Evolutionary conservation across 2,888 invertebrate genomes (phyloP), one percentile per base, ranked within the genome.

Genomic region (Mesodorylaimus sp.): DNA sequence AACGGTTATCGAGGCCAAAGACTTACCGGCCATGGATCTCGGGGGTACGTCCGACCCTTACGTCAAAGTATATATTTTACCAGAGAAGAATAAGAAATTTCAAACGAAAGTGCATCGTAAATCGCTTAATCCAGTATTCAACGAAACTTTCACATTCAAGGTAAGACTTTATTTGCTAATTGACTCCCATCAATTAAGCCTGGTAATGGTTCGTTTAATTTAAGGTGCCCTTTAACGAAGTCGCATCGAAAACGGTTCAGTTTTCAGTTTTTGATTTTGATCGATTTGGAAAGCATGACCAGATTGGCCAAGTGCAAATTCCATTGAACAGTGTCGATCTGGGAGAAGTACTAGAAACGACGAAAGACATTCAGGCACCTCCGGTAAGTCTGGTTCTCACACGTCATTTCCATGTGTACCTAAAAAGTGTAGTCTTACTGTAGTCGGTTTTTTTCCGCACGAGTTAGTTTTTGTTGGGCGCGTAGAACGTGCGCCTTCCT

Each of bases 181-280:
- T 39, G 10, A 10, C 21, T 39, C 21, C 16, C 16, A 32, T 32
- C 16, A 16, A 16, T 10, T 32, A 32, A 10, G 10, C 16, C 16
- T 32, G 32, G 32, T 32, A 32, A 32, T 13, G 10, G 16, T 32
- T 32, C 32, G 10, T 32, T 13, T 32, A 32, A 32, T 32, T 32
- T 32, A 32, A 83, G 76, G 85, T 97, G 60, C 93, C 95, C 48
- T 97, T 91, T 70, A 89, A 91, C 58, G 97, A 97, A 67, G 88
- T 95, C 53, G 89, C 91, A 80, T 86, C 88, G 71, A 97, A 97
- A 75, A 97, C 95, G 13, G 77, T 99, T 63, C 88, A 91, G 58
- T 91, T 97, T 71, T 93, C 93, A 61, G 89, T 97, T 66, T 97
- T 91, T 74, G 97, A 97, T 74, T 97, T 95, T 71, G 97, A 99